Conservation (phyloP, 2,113 vertebrate species). For the Xiphophorus couchianus region DNA sequence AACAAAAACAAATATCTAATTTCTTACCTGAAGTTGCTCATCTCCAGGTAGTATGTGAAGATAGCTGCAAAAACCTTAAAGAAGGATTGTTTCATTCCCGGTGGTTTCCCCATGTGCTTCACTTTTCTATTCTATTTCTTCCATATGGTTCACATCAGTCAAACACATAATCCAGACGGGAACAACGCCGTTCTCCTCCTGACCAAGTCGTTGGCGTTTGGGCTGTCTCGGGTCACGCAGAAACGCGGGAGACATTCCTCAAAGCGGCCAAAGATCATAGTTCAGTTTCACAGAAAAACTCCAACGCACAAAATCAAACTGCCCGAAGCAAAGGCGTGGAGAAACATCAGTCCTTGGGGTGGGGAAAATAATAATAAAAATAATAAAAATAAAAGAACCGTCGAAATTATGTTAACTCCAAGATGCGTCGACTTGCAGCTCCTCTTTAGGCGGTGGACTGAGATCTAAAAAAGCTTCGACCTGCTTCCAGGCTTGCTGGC, state of each 20-base stretch:
- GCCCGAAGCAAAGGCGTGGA: slow-evolving; percentile 67
- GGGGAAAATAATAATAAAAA: background rate
- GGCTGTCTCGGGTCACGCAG: slow-evolving; percentile 53
- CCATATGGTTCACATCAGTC: slow-evolving; percentile 74
- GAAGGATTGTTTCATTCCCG: slow-evolving; percentile 94
- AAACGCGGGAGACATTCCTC: slow-evolving; percentile 72
- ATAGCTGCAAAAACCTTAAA: slow-evolving; percentile 93
- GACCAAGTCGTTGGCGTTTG: slow-evolving; percentile 55
- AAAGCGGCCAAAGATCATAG: slow-evolving; percentile 85
- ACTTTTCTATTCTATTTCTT: slow-evolving; percentile 75
- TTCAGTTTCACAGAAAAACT: slow-evolving; percentile 71
- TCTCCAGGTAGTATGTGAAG: slow-evolving; percentile 91
- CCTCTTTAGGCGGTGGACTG: slow-evolving; percentile 1
- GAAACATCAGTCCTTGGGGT: slow-evolving; percentile 39
- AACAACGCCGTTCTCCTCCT: slow-evolving; percentile 50
- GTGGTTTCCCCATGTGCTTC: slow-evolving; percentile 85
- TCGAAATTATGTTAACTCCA: slow-evolving; percentile 40
- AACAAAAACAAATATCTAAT: background rate
- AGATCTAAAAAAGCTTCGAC: slow-evolving; percentile 2
- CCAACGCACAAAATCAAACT: slow-evolving; percentile 37
- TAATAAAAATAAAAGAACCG: background rate
- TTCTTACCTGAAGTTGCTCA: slow-evolving; percentile 92
- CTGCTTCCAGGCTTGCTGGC: slow-evolving; percentile 22
- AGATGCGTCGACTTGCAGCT: slow-evolving; percentile 34
- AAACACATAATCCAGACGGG: slow-evolving; percentile 73